These are phyloP conservation scores for Platorchestia sp. DNA, from an alignment of 1,140 invertebrate genomes.

Conservation along the genomic window DNA sequence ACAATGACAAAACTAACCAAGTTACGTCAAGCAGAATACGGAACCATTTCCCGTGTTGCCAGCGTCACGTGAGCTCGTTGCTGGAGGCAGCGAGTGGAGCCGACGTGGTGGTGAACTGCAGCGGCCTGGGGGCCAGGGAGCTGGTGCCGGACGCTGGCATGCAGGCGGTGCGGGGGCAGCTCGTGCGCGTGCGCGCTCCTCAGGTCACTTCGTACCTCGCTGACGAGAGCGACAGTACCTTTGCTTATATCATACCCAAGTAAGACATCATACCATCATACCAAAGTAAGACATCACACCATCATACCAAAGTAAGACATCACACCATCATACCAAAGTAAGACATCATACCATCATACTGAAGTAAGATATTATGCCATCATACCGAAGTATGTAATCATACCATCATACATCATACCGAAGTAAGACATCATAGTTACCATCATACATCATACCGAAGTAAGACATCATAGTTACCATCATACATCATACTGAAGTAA, in stretches of 20 bases:
- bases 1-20: too few species aligned
- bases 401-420: background rate
- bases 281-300: background rate
- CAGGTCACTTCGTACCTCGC: background rate
- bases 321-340: background rate
- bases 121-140: slow-evolving; percentile 84
- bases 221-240: background rate
- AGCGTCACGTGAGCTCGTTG: slow-evolving; percentile 76
- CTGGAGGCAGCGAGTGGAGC: slow-evolving; percentile 76
- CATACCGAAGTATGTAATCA: background rate
- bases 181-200: slow-evolving; percentile 78
- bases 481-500: background rate
- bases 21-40: too few species aligned
- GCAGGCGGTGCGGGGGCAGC: slow-evolving; percentile 89
- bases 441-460: background rate
- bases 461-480: background rate
- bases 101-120: slow-evolving; percentile 90
- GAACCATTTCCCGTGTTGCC: background rate
- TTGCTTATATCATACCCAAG: background rate
- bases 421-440: background rate
- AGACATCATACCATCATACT: too few species aligned
- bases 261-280: background rate
- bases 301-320: background rate
- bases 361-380: too few species aligned
- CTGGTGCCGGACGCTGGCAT: slow-evolving; percentile 83